Evolutionary conservation across 2,888 invertebrate genomes (phyloP).

Genomic region (Suillia variegata): DNA sequence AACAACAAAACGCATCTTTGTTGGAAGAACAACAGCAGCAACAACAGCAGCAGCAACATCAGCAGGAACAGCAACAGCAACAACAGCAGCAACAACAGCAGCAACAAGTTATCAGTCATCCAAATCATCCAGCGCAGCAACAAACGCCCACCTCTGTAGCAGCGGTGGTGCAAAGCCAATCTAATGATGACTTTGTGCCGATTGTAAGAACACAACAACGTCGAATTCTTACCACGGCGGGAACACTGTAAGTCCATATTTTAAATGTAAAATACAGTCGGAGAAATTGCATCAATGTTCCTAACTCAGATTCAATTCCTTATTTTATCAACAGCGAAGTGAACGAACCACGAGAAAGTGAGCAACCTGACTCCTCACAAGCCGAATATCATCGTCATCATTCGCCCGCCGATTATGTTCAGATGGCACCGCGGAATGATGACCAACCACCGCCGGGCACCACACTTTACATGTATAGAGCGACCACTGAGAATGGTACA

Average conservation of each 20-base stretch:
- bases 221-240: constrained; percentile 60
- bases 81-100: constrained; percentile 30
- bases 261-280: no score
- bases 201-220: constrained; percentile 49
- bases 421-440: constrained; percentile 52
- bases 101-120: constrained; percentile 9
- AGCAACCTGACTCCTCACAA: constrained; percentile 37
- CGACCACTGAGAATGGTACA: constrained; percentile 43
- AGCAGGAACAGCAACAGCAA: constrained; percentile 30
- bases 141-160: constrained; percentile 18
- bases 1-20: constrained; percentile 5
- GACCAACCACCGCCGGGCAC: constrained; percentile 39
- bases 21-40: constrained; percentile 43
- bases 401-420: constrained; percentile 51
- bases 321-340: constrained; percentile 44
- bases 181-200: constrained; percentile 34
- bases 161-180: constrained; percentile 39
- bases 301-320: neutral
- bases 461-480: constrained; percentile 48
- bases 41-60: constrained; percentile 35
- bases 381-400: constrained; percentile 50
- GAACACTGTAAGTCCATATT: constrained; percentile 52
- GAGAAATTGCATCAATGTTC: neutral
- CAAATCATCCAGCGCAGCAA: constrained; percentile 1
- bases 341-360: constrained; percentile 50